Conservation (phyloP, 2,888 invertebrate species). For the Boloria euphrosyne region DNA sequence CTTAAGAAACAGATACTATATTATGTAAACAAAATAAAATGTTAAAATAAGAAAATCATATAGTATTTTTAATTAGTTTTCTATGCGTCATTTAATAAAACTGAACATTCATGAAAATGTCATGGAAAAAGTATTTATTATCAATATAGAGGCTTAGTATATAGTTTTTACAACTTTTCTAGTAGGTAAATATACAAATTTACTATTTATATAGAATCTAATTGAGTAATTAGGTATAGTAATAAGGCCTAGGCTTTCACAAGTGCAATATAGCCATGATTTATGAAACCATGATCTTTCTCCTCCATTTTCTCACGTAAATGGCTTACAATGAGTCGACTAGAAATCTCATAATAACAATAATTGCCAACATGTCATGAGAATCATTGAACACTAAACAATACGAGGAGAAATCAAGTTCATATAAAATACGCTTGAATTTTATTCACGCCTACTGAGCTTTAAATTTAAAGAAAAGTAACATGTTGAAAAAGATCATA, state of each 20-base stretch:
- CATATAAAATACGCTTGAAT: slow-evolving; percentile 5
- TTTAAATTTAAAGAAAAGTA: too few species aligned
- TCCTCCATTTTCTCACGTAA: slow-evolving; percentile 39
- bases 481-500: too few species aligned
- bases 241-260: slow-evolving; percentile 22
- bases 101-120: too few species aligned
- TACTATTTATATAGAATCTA: too few species aligned
- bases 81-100: too few species aligned
- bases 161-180: too few species aligned
- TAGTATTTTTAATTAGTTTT: too few species aligned
- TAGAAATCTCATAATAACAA: slow-evolving; percentile 40
- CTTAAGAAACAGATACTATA: not conserved
- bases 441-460: too few species aligned
- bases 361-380: slow-evolving; percentile 39
- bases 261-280: slow-evolving; percentile 31
- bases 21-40: not conserved
- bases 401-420: slow-evolving; percentile 44
- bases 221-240: not conserved
- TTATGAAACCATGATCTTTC: slow-evolving; percentile 16
- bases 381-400: slow-evolving; percentile 41
- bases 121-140: too few species aligned
- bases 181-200: too few species aligned
- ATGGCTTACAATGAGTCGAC: slow-evolving; percentile 34
- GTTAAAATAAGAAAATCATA: not conserved
- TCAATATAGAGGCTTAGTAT: too few species aligned